Evolutionary conservation across 2,797 vertebrate species (phyloP).

Genomic region (Cygnus olor): DNA sequence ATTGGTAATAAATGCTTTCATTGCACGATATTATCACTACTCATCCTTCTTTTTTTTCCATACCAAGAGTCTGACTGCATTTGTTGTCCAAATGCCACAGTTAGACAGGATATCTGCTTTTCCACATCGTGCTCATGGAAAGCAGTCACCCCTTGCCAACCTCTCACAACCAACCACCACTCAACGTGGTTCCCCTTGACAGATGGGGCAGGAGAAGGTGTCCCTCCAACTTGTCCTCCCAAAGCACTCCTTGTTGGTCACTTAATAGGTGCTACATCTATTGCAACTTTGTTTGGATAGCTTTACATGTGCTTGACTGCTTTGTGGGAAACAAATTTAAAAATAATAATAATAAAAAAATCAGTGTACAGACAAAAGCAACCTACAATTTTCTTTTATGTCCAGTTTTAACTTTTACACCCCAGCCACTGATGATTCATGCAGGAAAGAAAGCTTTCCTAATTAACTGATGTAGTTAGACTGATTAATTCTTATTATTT

Average conservation of each 20-base stretch:
- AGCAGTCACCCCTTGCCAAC: not conserved
- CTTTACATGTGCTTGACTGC: not conserved
- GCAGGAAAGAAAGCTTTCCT: not conserved
- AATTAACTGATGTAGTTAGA: not conserved
- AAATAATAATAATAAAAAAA: not conserved
- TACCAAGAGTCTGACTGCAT: not conserved
- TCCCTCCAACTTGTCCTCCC: not conserved
- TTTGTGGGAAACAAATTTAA: not conserved
- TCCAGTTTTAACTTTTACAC: not conserved
- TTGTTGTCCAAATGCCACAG: not conserved
- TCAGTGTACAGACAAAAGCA: not conserved
- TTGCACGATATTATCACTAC: not conserved
- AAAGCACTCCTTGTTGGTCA: not conserved
- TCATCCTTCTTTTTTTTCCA: not conserved
- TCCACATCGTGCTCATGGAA: not conserved
- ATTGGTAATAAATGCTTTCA: not conserved
- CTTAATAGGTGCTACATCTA: not conserved
- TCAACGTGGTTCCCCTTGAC: not conserved
- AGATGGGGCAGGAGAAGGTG: not conserved
- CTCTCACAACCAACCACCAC: not conserved
- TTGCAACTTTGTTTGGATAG: not conserved
- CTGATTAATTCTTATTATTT: not conserved
- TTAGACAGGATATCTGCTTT: not conserved
- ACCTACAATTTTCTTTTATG: no score
- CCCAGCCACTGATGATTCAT: not conserved